phyloP scores from a whole-genome alignment of 2,888 invertebrate species.

The Beris morrisii region DNA sequence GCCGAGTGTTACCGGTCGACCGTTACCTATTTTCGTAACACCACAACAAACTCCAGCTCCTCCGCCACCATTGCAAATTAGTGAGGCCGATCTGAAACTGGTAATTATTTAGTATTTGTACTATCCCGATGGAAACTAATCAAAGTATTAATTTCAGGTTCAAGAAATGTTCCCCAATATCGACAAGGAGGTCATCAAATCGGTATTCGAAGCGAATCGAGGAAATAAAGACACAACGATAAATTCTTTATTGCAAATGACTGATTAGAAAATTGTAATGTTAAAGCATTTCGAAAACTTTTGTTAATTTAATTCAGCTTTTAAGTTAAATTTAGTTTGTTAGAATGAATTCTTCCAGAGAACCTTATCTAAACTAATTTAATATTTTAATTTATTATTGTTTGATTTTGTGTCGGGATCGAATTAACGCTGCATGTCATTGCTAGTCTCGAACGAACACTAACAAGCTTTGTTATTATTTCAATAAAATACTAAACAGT shows the following conservation, averaged over 20 bases:
- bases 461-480: too few species aligned
- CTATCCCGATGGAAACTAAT: too few species aligned
- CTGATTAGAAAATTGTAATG: slow-evolving; percentile 55
- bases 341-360: too few species aligned
- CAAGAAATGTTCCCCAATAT: slow-evolving; percentile 96
- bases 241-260: slow-evolving; percentile 87
- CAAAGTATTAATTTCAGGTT: slow-evolving; percentile 62
- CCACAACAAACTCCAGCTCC: slow-evolving; percentile 50
- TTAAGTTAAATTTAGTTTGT: too few species aligned
- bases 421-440: too few species aligned
- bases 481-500: too few species aligned
- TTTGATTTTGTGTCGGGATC: too few species aligned
- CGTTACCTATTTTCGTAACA: slow-evolving; percentile 50
- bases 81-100: slow-evolving; percentile 67
- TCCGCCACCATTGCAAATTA: slow-evolving; percentile 53
- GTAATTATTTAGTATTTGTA: slow-evolving; percentile 49
- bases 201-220: slow-evolving; percentile 84
- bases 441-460: too few species aligned
- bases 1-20: slow-evolving; percentile 58
- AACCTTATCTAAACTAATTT: too few species aligned
- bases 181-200: slow-evolving; percentile 89
- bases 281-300: background rate
- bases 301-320: too few species aligned
- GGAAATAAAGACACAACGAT: slow-evolving; percentile 90
- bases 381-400: too few species aligned